Conservation (phyloP, 2,797 vertebrate genomes). For the Gephyroberyx darwinii region DNA sequence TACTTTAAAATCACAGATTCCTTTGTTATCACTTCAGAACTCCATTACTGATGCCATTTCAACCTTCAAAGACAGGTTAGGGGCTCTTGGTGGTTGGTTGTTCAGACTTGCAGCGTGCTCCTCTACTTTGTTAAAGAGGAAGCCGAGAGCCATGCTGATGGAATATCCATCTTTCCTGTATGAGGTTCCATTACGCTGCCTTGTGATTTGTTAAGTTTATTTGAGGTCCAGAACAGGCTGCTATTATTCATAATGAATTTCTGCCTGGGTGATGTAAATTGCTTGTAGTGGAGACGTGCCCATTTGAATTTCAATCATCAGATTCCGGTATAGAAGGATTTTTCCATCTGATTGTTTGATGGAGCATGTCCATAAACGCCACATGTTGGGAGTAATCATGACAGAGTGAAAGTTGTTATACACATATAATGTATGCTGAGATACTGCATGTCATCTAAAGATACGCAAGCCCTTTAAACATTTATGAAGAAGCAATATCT, state of each 20-base stretch:
- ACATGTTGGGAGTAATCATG: slow-evolving; percentile 53
- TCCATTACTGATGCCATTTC: slow-evolving; percentile 22
- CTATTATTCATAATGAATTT: slow-evolving; percentile 71
- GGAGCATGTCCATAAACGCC: slow-evolving; percentile 57
- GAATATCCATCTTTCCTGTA: slow-evolving; percentile 65
- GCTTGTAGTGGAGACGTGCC: slow-evolving; percentile 61
- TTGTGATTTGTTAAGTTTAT: slow-evolving; percentile 67
- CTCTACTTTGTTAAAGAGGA: slow-evolving; percentile 39
- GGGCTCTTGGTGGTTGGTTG: slow-evolving; percentile 31
- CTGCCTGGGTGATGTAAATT: slow-evolving; percentile 66
- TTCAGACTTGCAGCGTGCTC: slow-evolving; percentile 2
- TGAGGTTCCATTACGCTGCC: slow-evolving; percentile 68
- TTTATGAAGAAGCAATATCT: slow-evolving; percentile 38
- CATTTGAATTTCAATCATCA: slow-evolving; percentile 74
- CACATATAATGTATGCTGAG: slow-evolving; percentile 34
- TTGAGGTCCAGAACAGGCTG: slow-evolving; percentile 66
- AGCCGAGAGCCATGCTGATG: slow-evolving; percentile 37
- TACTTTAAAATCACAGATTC: not conserved
- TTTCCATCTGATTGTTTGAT: slow-evolving; percentile 61
- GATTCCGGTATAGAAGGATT: slow-evolving; percentile 39
- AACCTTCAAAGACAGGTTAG: slow-evolving; percentile 18
- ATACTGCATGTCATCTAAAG: slow-evolving; percentile 30
- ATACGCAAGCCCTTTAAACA: slow-evolving; percentile 52
- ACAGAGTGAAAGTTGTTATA: slow-evolving; percentile 30
- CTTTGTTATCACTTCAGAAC: not conserved